These are phyloP conservation scores for Crax fasciolata DNA, from an alignment of 2,797 vertebrate genomes.

Conservation along the genomic window DNA sequence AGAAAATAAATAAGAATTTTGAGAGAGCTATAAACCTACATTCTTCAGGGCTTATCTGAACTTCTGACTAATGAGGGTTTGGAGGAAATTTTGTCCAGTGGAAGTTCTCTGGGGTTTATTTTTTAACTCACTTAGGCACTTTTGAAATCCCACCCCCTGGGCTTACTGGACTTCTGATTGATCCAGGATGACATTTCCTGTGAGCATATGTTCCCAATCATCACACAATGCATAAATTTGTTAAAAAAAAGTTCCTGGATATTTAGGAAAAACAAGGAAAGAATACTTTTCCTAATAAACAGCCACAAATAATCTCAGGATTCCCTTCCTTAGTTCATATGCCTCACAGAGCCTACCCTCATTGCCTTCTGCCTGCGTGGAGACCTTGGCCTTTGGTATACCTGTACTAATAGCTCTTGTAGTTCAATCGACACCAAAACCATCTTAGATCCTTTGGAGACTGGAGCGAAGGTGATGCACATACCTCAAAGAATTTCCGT, in stretches of 20 bases:
- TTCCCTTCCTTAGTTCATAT: neutral
- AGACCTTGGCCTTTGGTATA: neutral
- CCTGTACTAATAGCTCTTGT: neutral
- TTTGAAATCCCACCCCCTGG: conserved; percentile 67
- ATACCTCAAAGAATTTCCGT: neutral
- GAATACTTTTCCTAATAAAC: conserved; percentile 38
- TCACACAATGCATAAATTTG: conserved; percentile 65
- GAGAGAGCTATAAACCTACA: conserved; percentile 42
- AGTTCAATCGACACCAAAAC: neutral
- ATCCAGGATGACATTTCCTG: conserved; percentile 70
- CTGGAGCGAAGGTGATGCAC: neutral
- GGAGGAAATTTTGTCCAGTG: conserved; percentile 54
- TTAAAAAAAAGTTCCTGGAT: neutral
- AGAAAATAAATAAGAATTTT: conserved; percentile 48
- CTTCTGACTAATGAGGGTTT: conserved; percentile 57
- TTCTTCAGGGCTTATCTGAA: conserved; percentile 71
- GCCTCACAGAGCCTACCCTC: accelerated
- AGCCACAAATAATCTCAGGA: conserved; percentile 7
- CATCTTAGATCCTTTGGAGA: neutral
- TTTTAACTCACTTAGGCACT: conserved; percentile 72
- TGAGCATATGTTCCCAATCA: conserved; percentile 63
- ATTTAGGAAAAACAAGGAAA: neutral
- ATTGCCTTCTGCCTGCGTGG: neutral
- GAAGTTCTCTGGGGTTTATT: conserved; percentile 65
- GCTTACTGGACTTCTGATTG: conserved; percentile 64